phyloP scores from a whole-genome alignment of 2,797 vertebrate genomes.

The Sebastiscus albofasciatus region DNA sequence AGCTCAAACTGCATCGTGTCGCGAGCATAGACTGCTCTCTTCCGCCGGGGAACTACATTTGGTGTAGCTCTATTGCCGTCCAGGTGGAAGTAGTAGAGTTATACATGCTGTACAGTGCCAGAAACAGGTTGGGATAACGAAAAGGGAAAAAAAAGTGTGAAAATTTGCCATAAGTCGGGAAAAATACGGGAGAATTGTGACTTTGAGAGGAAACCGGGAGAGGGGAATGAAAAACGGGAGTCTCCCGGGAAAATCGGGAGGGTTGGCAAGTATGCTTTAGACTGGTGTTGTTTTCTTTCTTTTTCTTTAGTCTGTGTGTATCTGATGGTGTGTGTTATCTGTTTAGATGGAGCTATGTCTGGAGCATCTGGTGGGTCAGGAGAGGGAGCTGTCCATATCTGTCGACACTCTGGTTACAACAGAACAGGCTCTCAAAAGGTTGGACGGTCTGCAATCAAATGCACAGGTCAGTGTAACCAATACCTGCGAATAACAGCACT shows the following conservation, averaged over 20 bases:
- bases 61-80: too few species aligned
- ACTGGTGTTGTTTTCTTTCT: background rate
- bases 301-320: background rate
- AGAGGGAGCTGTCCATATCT: constrained; percentile 82
- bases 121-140: rapidly evolving
- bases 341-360: constrained; percentile 87
- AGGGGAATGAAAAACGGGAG: too few species aligned
- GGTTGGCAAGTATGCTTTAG: rapidly evolving
- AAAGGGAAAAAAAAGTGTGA: too few species aligned
- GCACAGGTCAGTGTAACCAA: constrained; percentile 84
- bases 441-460: constrained; percentile 85
- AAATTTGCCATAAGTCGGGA: too few species aligned
- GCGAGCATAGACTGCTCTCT: too few species aligned
- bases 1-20: too few species aligned
- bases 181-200: too few species aligned
- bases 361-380: constrained; percentile 86
- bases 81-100: too few species aligned
- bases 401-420: constrained; percentile 84
- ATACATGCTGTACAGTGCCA: too few species aligned
- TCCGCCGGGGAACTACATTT: too few species aligned
- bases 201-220: too few species aligned
- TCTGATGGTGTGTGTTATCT: constrained; percentile 7
- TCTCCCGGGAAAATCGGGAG: rapidly evolving
- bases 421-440: constrained; percentile 86
- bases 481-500: background rate